Evolutionary conservation across 2,888 invertebrate species (phyloP).

Genomic region (Idaea dimidiata): DNA sequence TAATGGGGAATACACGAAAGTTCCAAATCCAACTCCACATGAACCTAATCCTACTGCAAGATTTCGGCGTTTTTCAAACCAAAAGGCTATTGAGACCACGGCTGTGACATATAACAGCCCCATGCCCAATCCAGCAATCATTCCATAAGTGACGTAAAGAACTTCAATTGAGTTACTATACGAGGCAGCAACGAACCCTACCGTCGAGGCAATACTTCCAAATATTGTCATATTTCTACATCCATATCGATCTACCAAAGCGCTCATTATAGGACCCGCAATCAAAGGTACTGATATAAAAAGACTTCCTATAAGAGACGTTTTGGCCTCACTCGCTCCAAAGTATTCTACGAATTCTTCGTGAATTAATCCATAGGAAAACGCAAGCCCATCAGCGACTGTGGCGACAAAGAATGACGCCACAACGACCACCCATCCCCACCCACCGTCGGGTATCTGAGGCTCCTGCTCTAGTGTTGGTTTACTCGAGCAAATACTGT

Average conservation of each 20-base stretch:
- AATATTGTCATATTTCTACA: slow-evolving; percentile 88
- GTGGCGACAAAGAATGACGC: slow-evolving; percentile 92
- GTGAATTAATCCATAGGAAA: slow-evolving; percentile 94
- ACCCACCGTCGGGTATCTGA: slow-evolving; percentile 91
- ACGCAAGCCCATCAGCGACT: slow-evolving; percentile 95
- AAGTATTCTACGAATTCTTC: slow-evolving; percentile 90
- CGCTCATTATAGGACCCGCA: slow-evolving; percentile 91
- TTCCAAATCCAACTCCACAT: slow-evolving; percentile 94
- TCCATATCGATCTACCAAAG: slow-evolving; percentile 91
- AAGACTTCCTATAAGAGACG: slow-evolving; percentile 93
- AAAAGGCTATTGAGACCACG: slow-evolving; percentile 94
- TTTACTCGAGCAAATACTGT: slow-evolving; percentile 72
- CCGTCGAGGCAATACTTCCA: slow-evolving; percentile 85
- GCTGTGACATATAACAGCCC: slow-evolving; percentile 93
- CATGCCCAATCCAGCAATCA: slow-evolving; percentile 91
- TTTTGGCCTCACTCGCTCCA: slow-evolving; percentile 88
- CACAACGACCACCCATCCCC: slow-evolving; percentile 95
- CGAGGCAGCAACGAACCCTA: slow-evolving; percentile 89
- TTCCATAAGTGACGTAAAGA: slow-evolving; percentile 90
- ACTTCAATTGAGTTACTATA: slow-evolving; percentile 86
- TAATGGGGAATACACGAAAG: slow-evolving; percentile 92
- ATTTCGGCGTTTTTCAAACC: slow-evolving; percentile 93
- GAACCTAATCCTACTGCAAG: slow-evolving; percentile 93
- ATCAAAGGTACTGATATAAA: slow-evolving; percentile 94
- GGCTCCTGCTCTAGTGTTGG: slow-evolving; percentile 66